Conservation (phyloP, 2,113 vertebrate species). For the Hipposideros armiger region DNA sequence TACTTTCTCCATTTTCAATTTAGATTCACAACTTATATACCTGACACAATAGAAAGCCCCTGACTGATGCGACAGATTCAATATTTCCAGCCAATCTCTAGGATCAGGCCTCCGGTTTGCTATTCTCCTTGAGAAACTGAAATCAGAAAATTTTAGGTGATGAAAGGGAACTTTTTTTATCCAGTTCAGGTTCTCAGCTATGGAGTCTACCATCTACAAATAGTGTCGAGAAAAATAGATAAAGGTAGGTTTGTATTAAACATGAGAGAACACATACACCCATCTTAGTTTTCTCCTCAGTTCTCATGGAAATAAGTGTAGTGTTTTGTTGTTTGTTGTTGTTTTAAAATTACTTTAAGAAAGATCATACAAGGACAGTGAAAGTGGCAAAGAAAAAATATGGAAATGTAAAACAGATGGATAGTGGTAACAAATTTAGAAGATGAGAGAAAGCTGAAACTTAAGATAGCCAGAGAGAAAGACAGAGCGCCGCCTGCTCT, state of each 20-base stretch:
- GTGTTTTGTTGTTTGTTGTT: not conserved
- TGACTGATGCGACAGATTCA: not conserved
- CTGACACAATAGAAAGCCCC: not conserved
- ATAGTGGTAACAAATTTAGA: slow-evolving; percentile 71
- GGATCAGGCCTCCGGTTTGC: not conserved
- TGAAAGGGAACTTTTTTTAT: not conserved
- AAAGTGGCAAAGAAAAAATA: slow-evolving; percentile 34
- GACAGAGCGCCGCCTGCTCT: slow-evolving; percentile 56
- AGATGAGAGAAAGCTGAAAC: slow-evolving; percentile 64
- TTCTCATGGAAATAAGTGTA: not conserved
- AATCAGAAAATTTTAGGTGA: not conserved
- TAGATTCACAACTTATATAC: not conserved
- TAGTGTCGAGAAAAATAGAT: not conserved
- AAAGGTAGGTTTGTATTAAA: not conserved
- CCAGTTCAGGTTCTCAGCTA: not conserved
- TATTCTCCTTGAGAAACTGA: not conserved
- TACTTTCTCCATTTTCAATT: not conserved
- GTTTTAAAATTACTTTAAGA: not conserved
- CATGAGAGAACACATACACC: not conserved
- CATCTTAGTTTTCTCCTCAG: not conserved
- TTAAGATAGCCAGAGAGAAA: slow-evolving; percentile 65
- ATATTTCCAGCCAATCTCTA: not conserved
- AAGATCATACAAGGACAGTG: slow-evolving; percentile 62
- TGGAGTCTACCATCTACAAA: not conserved
- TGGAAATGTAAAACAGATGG: slow-evolving; percentile 69